Conservation (phyloP, 1,140 invertebrate genomes). For the Cydia splendana region DNA sequence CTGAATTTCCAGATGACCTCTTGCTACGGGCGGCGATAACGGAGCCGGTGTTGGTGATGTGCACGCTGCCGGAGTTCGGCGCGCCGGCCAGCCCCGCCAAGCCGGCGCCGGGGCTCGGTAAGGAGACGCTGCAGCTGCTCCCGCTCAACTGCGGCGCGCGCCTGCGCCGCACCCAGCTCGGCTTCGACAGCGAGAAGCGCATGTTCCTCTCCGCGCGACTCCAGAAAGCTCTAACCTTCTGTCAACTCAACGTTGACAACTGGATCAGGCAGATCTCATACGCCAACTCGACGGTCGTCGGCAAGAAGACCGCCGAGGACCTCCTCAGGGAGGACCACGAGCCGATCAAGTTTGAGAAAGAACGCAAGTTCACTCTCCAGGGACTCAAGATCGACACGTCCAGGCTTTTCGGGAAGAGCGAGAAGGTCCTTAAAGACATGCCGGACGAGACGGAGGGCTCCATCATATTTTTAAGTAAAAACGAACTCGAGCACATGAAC, state of each 20-base stretch:
- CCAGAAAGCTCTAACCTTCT: conserved; percentile 82
- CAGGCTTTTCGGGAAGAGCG: conserved; percentile 76
- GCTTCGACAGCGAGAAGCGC: conserved; percentile 81
- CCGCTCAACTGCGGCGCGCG: conserved; percentile 78
- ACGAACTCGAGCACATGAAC: conserved; percentile 81
- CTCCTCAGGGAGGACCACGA: conserved; percentile 77
- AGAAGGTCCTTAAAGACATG: conserved; percentile 80
- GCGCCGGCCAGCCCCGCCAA: conserved; percentile 70
- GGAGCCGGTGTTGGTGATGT: conserved; percentile 77
- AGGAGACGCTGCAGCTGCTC: conserved; percentile 72
- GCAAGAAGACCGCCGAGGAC: conserved; percentile 72
- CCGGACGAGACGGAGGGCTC: conserved; percentile 83
- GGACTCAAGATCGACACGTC: conserved; percentile 79
- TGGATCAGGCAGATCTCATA: conserved; percentile 80
- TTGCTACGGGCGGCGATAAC: conserved; percentile 74
- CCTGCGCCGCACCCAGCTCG: conserved; percentile 79
- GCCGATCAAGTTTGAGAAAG: conserved; percentile 77
- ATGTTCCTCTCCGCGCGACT: conserved; percentile 82
- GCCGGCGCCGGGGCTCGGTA: conserved; percentile 54
- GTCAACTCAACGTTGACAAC: conserved; percentile 81
- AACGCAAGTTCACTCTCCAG: conserved; percentile 77
- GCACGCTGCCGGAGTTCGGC: conserved; percentile 70
- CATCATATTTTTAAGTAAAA: conserved; percentile 83
- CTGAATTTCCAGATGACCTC: conserved; percentile 70
- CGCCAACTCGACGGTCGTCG: conserved; percentile 71